Conservation (phyloP, 2,888 invertebrate genomes). For the Dynastes maya region DNA sequence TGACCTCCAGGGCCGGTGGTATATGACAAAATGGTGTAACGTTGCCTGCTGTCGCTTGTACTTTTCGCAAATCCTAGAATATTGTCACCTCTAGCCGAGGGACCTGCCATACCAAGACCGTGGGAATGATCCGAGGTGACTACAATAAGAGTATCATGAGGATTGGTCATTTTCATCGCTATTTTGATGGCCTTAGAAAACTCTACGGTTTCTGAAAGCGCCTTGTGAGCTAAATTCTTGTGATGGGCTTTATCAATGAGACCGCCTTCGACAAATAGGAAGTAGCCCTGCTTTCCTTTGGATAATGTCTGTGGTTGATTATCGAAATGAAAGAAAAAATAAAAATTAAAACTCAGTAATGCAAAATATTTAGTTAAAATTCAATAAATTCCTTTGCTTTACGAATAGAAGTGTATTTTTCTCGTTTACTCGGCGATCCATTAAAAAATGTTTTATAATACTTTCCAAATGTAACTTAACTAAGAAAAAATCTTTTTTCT, state of each 20-base stretch:
- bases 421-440: too few relatives aligned
- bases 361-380: too few relatives aligned
- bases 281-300: conserved; percentile 76
- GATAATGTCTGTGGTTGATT: conserved; percentile 64
- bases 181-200: conserved; percentile 74
- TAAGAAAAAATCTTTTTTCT: background rate
- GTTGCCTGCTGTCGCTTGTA: conserved; percentile 72
- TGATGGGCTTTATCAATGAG: conserved; percentile 87
- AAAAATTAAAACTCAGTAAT: too few relatives aligned
- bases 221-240: conserved; percentile 76
- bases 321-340: too few relatives aligned
- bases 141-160: conserved; percentile 83
- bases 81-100: conserved; percentile 77
- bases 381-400: too few relatives aligned
- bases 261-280: conserved; percentile 85
- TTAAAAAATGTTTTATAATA: too few relatives aligned
- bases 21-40: conserved; percentile 81
- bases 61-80: conserved; percentile 64
- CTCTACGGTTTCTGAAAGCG: conserved; percentile 86
- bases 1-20: conserved; percentile 82
- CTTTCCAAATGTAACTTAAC: background rate
- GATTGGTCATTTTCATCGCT: conserved; percentile 77
- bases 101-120: conserved; percentile 84
- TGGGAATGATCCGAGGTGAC: conserved; percentile 88
- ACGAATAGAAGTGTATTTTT: too few relatives aligned